phyloP scores from a whole-genome alignment of 2,113 vertebrate species.

The Falco punctatus region DNA sequence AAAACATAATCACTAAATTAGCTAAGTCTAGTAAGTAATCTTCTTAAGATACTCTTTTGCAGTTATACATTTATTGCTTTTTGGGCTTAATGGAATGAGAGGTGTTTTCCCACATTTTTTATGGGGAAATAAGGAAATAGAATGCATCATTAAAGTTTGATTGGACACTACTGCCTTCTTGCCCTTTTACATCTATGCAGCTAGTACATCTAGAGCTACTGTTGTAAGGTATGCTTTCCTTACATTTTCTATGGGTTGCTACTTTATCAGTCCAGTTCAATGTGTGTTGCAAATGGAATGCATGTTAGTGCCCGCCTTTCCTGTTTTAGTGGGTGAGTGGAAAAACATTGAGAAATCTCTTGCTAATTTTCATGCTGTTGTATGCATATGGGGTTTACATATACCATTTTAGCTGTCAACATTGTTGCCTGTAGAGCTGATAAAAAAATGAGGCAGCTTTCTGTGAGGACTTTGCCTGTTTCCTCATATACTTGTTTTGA shows the following conservation, averaged over 20 bases:
- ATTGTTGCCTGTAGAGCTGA: background rate
- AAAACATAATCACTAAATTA: background rate
- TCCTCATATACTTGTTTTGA: background rate
- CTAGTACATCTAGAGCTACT: background rate
- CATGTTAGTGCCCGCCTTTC: background rate
- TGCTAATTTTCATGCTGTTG: background rate
- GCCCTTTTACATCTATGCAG: background rate
- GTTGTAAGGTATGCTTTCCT: background rate
- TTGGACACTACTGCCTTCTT: background rate
- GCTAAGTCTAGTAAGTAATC: background rate
- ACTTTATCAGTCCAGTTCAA: background rate
- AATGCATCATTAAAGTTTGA: background rate
- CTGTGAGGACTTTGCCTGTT: background rate
- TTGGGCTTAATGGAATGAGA: background rate
- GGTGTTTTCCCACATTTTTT: background rate
- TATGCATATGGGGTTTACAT: background rate
- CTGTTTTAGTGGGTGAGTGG: background rate
- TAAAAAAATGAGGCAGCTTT: background rate
- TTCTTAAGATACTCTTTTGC: background rate
- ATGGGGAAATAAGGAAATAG: background rate
- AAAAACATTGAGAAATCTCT: background rate
- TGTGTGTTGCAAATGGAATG: background rate
- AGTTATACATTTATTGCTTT: background rate
- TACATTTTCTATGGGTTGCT: background rate
- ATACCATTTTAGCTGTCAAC: background rate